Conservation (phyloP, 2,797 vertebrate genomes). For the Apogon talboti region DNA sequence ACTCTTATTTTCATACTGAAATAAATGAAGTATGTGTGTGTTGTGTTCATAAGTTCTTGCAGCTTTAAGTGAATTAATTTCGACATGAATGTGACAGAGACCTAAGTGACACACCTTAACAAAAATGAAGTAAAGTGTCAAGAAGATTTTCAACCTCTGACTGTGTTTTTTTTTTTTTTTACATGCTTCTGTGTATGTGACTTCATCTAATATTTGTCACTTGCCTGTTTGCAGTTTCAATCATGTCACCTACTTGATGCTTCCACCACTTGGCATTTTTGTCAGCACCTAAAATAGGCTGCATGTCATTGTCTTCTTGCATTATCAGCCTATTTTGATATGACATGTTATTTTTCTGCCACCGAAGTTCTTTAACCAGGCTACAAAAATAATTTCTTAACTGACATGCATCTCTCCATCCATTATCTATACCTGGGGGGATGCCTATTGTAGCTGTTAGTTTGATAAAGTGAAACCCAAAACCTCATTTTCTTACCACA, state of each 20-base stretch:
- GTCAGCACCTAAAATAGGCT: slow-evolving; percentile 47
- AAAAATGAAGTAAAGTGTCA: background rate
- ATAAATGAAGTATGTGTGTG: no score
- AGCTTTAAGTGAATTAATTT: no score
- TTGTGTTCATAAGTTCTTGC: no score
- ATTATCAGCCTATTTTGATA: background rate
- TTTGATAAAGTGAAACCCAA: slow-evolving; percentile 12
- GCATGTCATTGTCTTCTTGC: slow-evolving; percentile 6
- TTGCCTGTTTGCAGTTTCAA: slow-evolving; percentile 38
- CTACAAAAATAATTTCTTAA: background rate
- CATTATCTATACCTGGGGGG: no score
- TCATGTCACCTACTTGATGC: slow-evolving; percentile 34
- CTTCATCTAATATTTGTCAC: slow-evolving; percentile 50
- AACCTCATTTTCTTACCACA: background rate
- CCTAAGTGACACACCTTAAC: background rate
- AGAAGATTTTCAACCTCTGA: background rate
- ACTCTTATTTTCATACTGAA: no score
- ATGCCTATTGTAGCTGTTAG: no score
- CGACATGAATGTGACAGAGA: background rate
- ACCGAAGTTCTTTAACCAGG: background rate
- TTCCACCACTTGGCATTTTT: slow-evolving; percentile 17
- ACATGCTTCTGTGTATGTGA: slow-evolving; percentile 5
- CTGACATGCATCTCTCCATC: background rate
- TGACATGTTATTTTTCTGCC: slow-evolving; percentile 4
- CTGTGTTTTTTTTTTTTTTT: background rate